Base-by-base conservation (phyloP, 2,888 invertebrate genomes). In the Panopea generosa region DNA sequence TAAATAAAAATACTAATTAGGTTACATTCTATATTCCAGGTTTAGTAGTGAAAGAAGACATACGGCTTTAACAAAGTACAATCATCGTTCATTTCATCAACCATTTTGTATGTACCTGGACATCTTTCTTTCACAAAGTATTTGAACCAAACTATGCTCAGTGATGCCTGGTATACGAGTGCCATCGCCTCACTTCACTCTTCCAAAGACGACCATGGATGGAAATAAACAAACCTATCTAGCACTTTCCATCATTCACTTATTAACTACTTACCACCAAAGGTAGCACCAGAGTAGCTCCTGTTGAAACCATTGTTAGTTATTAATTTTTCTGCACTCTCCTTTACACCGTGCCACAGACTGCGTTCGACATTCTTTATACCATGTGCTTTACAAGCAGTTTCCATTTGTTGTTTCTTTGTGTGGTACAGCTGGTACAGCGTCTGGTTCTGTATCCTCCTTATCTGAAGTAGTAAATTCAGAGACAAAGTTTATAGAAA, bases 301-400 rank as follows among this genome's bases (percentile, higher is more conserved):
- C 72, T 77, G 50, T 72, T 69, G 20, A 77, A 77, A 6, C 77
- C 77, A 55, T 77, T 63, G 11, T 38, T 47, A 0, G 33, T 59
- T 11, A 77, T 72, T 14, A 52, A 65, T n/a, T 53, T 68, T 22
- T 77, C 77, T 14, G 24, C 38, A 9, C 50, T 49, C 9, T 29
- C 60, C 20, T 55, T 33, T 7, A 52, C 63, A 22, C 77, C 77
- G 50, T 77, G 72, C 71, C 71, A 77, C 4, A 77, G 69, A 11
- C 16, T 24, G 29, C 65, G 49, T 33, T 77, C 77, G 4, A 71
- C 40, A 27, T 57, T 22, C 6, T 18, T 18, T 0, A n/a, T n/a
- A 9, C 59, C 49, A 33, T 33, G 33, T 4, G 4, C 11, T 55
- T 49, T 29, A 16, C 50, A 43, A 0, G 52, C 60, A 0, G 55